These are phyloP conservation scores for Bruchidius siliquastri DNA, from an alignment of 2,888 invertebrate genomes.

Conservation along the genomic window DNA sequence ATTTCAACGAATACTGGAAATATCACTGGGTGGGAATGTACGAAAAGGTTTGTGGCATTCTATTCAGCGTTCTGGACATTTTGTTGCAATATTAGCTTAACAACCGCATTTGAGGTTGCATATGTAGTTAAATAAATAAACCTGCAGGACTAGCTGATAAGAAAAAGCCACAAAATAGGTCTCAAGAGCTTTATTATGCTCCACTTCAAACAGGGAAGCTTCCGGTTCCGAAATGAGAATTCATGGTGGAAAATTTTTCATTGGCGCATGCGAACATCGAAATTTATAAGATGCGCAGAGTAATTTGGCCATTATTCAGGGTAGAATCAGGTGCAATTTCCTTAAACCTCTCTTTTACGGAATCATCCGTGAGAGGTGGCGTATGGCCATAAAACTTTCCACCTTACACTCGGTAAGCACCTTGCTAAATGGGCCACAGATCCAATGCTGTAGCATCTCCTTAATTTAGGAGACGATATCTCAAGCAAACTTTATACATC, in stretches of 20 bases:
- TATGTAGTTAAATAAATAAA: too few relatives aligned
- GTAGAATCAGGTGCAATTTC: neutral
- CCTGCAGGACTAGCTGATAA: too few relatives aligned
- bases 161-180: too few relatives aligned
- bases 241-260: neutral
- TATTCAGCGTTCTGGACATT: too few relatives aligned
- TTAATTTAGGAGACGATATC: neutral
- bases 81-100: too few relatives aligned
- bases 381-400: neutral
- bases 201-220: neutral
- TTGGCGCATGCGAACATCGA: neutral
- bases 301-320: neutral
- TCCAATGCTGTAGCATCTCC: neutral
- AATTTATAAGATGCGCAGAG: neutral
- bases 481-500: too few relatives aligned
- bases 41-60: too few relatives aligned
- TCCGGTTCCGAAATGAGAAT: neutral
- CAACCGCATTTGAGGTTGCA: too few relatives aligned
- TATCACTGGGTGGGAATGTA: too few relatives aligned
- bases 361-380: neutral
- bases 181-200: neutral
- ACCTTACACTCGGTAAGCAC: neutral
- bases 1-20: too few relatives aligned
- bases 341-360: neutral
- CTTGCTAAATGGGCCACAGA: neutral